These are phyloP conservation scores for Rhingia campestris DNA, from an alignment of 2,888 invertebrate species.

Conservation along the genomic window DNA sequence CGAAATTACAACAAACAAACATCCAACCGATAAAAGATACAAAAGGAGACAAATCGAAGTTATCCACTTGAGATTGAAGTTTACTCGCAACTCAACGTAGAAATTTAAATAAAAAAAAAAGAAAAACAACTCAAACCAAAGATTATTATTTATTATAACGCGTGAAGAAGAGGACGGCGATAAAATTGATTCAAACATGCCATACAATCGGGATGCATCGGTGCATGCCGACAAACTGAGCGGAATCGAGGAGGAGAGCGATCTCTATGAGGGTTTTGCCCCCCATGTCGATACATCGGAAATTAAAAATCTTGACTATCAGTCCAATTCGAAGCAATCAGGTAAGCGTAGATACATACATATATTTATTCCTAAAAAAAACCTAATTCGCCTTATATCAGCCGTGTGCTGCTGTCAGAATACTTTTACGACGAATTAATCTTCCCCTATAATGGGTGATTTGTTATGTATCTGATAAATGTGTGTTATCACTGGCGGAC, in stretches of 20 bases:
- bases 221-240: slow-evolving; percentile 87
- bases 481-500: not conserved
- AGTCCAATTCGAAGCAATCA: slow-evolving; percentile 80
- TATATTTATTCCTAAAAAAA: not conserved
- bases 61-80: slow-evolving; percentile 9
- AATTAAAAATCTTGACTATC: slow-evolving; percentile 84
- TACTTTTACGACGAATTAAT: not conserved
- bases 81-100: too few relatives aligned
- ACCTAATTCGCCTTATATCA: not conserved
- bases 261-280: slow-evolving; percentile 90
- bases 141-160: slow-evolving; percentile 45
- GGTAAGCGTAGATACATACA: slow-evolving; percentile 77
- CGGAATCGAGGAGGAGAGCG: slow-evolving; percentile 89
- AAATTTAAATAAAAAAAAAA: too few relatives aligned
- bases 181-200: slow-evolving; percentile 78
- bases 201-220: slow-evolving; percentile 81
- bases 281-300: slow-evolving; percentile 92
- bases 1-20: slow-evolving; percentile 37
- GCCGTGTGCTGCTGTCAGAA: not conserved
- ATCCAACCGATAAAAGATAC: slow-evolving; percentile 31
- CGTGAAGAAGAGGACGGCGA: slow-evolving; percentile 9
- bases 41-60: slow-evolving; percentile 20
- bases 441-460: not conserved
- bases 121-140: slow-evolving; percentile 51
- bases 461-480: not conserved